Conservation (phyloP, 1,140 invertebrate genomes). For the Drosophila tristis region DNA sequence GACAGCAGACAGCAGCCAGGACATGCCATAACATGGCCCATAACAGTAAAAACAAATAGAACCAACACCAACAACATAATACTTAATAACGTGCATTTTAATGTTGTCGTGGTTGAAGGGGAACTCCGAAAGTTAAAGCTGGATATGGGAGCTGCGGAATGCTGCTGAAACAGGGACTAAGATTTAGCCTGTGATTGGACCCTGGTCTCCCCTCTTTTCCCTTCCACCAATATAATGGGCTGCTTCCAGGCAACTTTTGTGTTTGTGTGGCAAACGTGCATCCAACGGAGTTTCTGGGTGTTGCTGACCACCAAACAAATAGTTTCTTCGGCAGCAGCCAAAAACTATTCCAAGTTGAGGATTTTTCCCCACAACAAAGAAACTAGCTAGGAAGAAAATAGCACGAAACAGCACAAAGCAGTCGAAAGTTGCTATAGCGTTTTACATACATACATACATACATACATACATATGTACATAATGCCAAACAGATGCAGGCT, state of each 20-base stretch:
- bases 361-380: conserved; percentile 32
- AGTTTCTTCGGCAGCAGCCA: conserved; percentile 29
- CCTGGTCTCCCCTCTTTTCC: not conserved
- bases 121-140: conserved; percentile 17
- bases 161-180: not conserved
- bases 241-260: conserved; percentile 10
- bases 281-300: not conserved
- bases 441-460: too few relatives aligned
- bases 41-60: conserved; percentile 80
- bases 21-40: conserved; percentile 70
- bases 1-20: not conserved
- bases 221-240: too few relatives aligned
- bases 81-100: conserved; percentile 78
- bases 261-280: conserved; percentile 10
- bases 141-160: not conserved
- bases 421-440: not conserved
- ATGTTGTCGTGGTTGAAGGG: conserved; percentile 58
- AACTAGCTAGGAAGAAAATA: conserved; percentile 24
- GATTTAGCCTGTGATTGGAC: not conserved
- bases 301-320: conserved; percentile 34
- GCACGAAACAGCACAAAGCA: not conserved
- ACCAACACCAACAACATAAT: conserved; percentile 61
- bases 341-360: conserved; percentile 40
- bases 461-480: too few relatives aligned
- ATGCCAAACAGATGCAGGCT: too few relatives aligned